These are phyloP conservation scores for Istiophorus platypterus DNA, from an alignment of 2,113 vertebrate genomes.

Conservation along the genomic window DNA sequence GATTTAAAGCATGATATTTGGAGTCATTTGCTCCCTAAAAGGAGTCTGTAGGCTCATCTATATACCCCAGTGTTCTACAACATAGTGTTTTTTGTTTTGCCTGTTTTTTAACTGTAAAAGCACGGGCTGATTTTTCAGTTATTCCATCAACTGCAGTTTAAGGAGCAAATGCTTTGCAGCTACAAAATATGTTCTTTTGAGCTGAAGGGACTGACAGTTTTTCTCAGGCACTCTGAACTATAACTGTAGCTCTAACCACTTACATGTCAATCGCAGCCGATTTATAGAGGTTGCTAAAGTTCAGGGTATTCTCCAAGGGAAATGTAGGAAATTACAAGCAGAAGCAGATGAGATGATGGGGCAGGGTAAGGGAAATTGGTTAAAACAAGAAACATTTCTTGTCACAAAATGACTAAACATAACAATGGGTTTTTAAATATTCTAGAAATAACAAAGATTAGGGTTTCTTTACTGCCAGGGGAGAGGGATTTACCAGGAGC, in stretches of 20 bases:
- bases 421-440: not conserved
- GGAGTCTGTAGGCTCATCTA: too few species aligned
- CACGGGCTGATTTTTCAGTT: not conserved
- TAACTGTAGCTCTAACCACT: not conserved
- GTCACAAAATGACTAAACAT: not conserved
- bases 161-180: conserved; percentile 3
- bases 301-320: not conserved
- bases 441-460: not conserved
- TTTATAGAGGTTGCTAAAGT: conserved; percentile 1
- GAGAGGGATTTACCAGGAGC: not conserved
- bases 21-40: not conserved
- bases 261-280: not conserved
- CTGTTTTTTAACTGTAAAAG: conserved; percentile 6
- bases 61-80: too few species aligned
- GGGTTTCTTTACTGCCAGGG: not conserved
- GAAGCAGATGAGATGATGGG: conserved; percentile 2
- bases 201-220: conserved; percentile 22
- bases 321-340: conserved; percentile 14
- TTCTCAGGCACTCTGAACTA: conserved; percentile 19
- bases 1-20: conserved; percentile 2
- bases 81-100: too few species aligned
- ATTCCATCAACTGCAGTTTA: not conserved
- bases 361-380: not conserved
- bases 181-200: not conserved
- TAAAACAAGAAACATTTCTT: not conserved